These are phyloP conservation scores for Calliphora vicina DNA, from an alignment of 1,140 invertebrate genomes.

Conservation along the genomic window DNA sequence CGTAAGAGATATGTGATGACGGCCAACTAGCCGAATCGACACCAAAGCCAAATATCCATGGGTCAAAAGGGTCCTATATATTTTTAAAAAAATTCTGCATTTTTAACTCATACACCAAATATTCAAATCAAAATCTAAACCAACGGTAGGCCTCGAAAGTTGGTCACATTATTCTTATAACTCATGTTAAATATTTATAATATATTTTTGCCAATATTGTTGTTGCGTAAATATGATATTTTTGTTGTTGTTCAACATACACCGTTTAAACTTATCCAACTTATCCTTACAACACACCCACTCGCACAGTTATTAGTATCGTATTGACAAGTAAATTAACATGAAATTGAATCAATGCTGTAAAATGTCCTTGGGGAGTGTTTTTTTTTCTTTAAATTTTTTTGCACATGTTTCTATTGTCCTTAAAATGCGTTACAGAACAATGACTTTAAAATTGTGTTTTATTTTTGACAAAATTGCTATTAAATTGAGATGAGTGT, in stretches of 20 bases:
- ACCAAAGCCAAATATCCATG: no score
- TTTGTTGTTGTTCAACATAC: neutral
- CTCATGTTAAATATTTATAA: neutral
- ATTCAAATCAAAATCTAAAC: no score
- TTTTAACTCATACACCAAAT: no score
- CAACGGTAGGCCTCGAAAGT: no score
- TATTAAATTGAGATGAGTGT: conserved; percentile 26
- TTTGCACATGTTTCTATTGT: neutral
- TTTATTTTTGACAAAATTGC: conserved; percentile 34
- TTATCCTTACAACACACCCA: neutral
- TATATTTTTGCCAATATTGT: neutral
- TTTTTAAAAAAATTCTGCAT: no score
- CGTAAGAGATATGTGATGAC: no score
- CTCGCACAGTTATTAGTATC: conserved; percentile 59
- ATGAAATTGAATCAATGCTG: conserved; percentile 64
- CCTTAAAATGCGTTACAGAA: neutral
- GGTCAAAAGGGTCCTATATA: no score
- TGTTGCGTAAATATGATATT: neutral
- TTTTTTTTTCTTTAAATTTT: neutral
- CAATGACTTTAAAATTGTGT: conserved; percentile 42
- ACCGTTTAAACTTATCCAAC: neutral
- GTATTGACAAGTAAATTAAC: conserved; percentile 64
- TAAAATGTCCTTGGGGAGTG: conserved; percentile 60
- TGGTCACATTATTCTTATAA: neutral
- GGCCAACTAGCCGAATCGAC: no score